Conservation (phyloP, 2,888 invertebrate genomes). For the Mayetiola destructor region DNA sequence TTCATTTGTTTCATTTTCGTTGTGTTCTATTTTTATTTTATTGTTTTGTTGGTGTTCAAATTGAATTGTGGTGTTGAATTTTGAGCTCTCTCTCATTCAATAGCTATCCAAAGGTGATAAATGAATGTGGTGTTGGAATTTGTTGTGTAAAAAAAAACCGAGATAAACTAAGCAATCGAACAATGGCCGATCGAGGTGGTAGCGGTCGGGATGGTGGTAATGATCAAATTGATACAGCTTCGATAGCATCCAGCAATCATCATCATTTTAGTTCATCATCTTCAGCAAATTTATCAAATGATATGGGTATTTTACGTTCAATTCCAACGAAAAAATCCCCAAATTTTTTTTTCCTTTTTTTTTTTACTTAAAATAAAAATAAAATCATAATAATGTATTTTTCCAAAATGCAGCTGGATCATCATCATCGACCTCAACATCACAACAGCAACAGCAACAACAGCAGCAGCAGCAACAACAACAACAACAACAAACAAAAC, state of each 20-base stretch:
- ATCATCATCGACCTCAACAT: background rate
- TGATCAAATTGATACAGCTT: background rate
- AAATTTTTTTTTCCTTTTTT: too few species aligned
- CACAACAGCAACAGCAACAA: background rate
- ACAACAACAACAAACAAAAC: background rate
- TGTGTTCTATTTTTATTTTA: background rate
- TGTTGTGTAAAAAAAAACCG: background rate
- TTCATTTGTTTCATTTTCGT: background rate
- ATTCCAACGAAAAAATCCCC: background rate
- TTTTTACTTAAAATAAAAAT: too few species aligned
- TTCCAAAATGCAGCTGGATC: background rate
- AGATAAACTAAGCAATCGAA: too few species aligned
- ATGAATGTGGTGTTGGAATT: background rate
- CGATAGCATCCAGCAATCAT: background rate
- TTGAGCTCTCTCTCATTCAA: background rate
- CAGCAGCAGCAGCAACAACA: background rate
- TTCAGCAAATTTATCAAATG: too few species aligned
- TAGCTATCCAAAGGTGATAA: background rate
- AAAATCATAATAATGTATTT: too few species aligned
- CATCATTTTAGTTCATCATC: background rate
- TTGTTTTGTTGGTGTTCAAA: background rate
- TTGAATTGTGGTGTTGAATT: background rate
- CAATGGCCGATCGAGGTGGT: constrained; percentile 2
- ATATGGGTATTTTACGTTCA: too few species aligned
- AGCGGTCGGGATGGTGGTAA: background rate